These are phyloP conservation scores for Syrmaticus mikado DNA, from an alignment of 2,113 vertebrate species.

Conservation along the genomic window DNA sequence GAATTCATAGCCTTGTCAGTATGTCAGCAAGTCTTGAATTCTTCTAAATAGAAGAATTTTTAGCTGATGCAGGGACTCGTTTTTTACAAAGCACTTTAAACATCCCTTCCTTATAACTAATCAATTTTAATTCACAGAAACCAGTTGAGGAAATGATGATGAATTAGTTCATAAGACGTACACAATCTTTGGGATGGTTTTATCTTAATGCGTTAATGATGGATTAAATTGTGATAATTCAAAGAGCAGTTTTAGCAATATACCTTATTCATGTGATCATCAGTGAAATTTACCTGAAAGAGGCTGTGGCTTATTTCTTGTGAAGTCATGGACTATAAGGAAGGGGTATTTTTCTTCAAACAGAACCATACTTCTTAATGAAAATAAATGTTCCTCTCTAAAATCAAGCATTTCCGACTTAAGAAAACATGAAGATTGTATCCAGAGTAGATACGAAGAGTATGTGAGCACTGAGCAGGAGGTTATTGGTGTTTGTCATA, in stretches of 20 bases:
- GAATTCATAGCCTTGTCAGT: neutral
- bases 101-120: constrained; percentile 53
- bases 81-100: neutral
- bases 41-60: neutral
- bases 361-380: neutral
- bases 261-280: neutral
- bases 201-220: neutral
- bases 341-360: constrained; percentile 23
- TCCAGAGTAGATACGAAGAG: neutral
- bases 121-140: neutral
- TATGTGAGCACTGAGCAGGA: neutral
- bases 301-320: neutral
- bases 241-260: neutral
- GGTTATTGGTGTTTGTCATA: constrained; percentile 65
- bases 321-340: constrained; percentile 26
- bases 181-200: neutral
- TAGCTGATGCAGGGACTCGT: neutral
- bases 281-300: neutral
- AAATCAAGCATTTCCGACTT: neutral
- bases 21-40: neutral
- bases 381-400: neutral
- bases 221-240: neutral
- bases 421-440: neutral
- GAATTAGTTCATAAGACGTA: neutral
- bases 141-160: neutral